phyloP scores from a whole-genome alignment of 2,113 vertebrate species.

The Sorex araneus region DNA sequence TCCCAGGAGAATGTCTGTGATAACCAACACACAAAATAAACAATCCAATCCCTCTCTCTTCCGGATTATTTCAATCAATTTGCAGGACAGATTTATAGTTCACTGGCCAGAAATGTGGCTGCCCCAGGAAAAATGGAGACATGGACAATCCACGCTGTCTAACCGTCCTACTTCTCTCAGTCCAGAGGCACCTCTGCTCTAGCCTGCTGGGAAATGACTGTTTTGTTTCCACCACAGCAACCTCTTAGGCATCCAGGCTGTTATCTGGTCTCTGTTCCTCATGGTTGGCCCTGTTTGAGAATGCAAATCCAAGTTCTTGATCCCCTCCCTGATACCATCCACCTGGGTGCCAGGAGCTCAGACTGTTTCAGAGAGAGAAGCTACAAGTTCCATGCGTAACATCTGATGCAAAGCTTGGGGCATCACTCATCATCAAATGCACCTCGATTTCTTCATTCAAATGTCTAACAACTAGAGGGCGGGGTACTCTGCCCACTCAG shows the following conservation, averaged over 20 bases:
- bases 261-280: conserved; percentile 73
- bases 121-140: background rate
- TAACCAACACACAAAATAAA: conserved; percentile 18
- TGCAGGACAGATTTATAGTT: background rate
- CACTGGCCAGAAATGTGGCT: background rate
- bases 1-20: background rate
- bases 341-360: background rate
- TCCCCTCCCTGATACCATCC: background rate
- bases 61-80: background rate
- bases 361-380: conserved; percentile 27
- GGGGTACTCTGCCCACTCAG: background rate
- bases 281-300: background rate
- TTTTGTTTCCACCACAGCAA: conserved; percentile 25
- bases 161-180: background rate
- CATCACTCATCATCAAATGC: background rate
- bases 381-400: background rate
- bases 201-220: background rate
- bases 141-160: background rate
- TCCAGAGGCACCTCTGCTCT: background rate
- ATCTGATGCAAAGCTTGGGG: conserved; percentile 25
- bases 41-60: background rate
- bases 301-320: background rate
- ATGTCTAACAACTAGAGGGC: background rate
- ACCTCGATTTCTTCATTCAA: conserved; percentile 38
- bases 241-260: conserved; percentile 48